phyloP scores from a whole-genome alignment of 2,888 invertebrate genomes.

The Epiperipatus broadwayi region DNA sequence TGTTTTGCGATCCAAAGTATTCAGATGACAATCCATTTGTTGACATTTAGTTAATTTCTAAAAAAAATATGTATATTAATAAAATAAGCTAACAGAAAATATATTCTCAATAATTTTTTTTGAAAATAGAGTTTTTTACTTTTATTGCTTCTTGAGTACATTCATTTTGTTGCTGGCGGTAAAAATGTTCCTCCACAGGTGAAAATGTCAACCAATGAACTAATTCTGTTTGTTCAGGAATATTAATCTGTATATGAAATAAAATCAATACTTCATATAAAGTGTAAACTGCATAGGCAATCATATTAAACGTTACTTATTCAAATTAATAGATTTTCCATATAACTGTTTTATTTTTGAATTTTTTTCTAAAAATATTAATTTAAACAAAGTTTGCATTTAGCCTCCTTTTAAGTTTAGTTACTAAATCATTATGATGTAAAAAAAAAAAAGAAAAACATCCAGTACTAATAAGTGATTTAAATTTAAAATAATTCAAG shows the following conservation, averaged over 20 bases:
- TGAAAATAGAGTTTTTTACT: background rate
- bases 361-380: too few species aligned
- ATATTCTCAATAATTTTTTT: background rate
- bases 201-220: conserved; percentile 43
- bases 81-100: background rate
- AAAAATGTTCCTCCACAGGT: conserved; percentile 52
- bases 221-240: conserved; percentile 42
- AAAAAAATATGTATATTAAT: conserved; percentile 20
- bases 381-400: too few species aligned
- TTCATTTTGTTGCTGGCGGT: conserved; percentile 39
- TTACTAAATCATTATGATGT: too few species aligned
- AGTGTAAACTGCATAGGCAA: conserved; percentile 9
- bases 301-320: conserved; percentile 9
- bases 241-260: conserved; percentile 32
- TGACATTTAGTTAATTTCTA: too few species aligned
- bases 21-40: conserved; percentile 27
- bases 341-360: too few species aligned
- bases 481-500: too few species aligned
- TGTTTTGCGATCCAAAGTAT: conserved; percentile 29
- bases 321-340: too few species aligned
- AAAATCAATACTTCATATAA: conserved; percentile 10
- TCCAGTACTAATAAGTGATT: too few species aligned
- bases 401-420: too few species aligned
- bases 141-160: conserved; percentile 34
- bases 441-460: too few species aligned